Percentiles rank a stretch among this genome's conserved stretches.
These are phyloP conservation scores for Artemia sp. DNA, from an alignment of 2,888 invertebrate species.

Conservation along the genomic window DNA sequence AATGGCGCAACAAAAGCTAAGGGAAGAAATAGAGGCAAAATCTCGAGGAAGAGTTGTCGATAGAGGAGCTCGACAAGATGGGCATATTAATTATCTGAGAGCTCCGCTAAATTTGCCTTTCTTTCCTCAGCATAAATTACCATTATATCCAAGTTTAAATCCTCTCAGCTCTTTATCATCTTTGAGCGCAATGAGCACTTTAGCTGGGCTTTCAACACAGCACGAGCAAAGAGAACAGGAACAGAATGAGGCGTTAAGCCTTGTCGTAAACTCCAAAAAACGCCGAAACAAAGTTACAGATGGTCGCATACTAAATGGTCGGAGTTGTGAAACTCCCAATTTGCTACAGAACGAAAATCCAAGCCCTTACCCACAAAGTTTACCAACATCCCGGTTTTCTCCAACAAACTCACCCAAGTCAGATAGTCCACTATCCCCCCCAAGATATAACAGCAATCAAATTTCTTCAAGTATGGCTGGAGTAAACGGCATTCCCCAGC, in stretches of 20 bases:
- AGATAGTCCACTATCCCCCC: conserved; percentile 43
- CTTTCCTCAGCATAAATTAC: conserved; percentile 22
- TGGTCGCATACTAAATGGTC: conserved; percentile 52
- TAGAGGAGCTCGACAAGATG: conserved; percentile 30
- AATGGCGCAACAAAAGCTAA: conserved; percentile 37
- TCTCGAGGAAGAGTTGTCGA: conserved; percentile 55
- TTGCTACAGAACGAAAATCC: conserved; percentile 31
- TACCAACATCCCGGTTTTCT: conserved; percentile 32
- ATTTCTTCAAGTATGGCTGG: conserved; percentile 15
- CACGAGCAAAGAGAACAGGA: conserved; percentile 35
- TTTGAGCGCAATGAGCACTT: background rate
- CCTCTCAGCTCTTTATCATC: conserved; percentile 37
- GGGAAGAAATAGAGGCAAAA: conserved; percentile 46
- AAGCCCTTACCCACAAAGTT: conserved; percentile 34
- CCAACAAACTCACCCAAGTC: conserved; percentile 31
- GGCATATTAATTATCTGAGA: conserved; percentile 1
- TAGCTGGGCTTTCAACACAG: conserved; percentile 24
- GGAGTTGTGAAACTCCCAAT: conserved; percentile 5
- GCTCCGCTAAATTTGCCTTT: conserved; percentile 7
- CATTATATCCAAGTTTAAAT: conserved; percentile 24
- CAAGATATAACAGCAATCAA: conserved; percentile 34
- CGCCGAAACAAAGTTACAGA: conserved; percentile 92
- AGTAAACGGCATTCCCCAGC: conserved; percentile 48
- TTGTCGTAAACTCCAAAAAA: conserved; percentile 87
- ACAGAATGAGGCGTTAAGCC: conserved; percentile 80